Base-by-base conservation (phyloP, 2,113 vertebrate species). In the Rhineura floridana region DNA sequence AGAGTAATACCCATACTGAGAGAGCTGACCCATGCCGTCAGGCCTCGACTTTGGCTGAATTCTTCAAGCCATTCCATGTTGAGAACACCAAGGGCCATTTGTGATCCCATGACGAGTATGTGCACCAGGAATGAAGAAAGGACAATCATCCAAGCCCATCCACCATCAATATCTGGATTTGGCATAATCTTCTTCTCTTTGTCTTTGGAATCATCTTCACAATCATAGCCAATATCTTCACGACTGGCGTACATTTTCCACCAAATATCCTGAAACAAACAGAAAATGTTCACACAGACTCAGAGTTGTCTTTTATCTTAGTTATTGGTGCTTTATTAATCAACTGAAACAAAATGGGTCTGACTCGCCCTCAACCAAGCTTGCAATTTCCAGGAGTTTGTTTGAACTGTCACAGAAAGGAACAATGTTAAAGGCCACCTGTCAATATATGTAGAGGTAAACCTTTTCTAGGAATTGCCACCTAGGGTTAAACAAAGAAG, bases 31-130 rank as follows among this genome's bases (percentile, higher is more conserved):
- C 97, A 98, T 0, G 97, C 97, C 0, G 97, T 98, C 79, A 97
- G 94, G 83, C 97, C 97, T 0, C 97, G 97, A 91, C 97, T 97
- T 93, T 97, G 96, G 62, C 96, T 96, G 84, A 98, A 98, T 78
- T 98, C 97, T 81, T 98, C 97, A 50, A 98, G 96, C 97, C 97
- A 98, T 62, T 97, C 97, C 93, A 97, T 94, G n/a, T 98, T 97
- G 90, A 98, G 97, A 85, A 97, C 92, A 19, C 97, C 97, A 87
- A 98, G 96, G 44, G 97, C 96, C 97, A 98, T 98, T 92, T 98
- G 97, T 33, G 97, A 97, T 88, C 97, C 97, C 97, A 98, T 97
- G 89, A 97, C 90, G 55, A 98, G 96, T 52, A 98, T 94, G 88
- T 98, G 97, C 73, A 97, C 97, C 48, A 97, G 92, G 81, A 98